Base-by-base conservation (phyloP, 1,140 invertebrate species). In the Euura saliciscinereae region DNA sequence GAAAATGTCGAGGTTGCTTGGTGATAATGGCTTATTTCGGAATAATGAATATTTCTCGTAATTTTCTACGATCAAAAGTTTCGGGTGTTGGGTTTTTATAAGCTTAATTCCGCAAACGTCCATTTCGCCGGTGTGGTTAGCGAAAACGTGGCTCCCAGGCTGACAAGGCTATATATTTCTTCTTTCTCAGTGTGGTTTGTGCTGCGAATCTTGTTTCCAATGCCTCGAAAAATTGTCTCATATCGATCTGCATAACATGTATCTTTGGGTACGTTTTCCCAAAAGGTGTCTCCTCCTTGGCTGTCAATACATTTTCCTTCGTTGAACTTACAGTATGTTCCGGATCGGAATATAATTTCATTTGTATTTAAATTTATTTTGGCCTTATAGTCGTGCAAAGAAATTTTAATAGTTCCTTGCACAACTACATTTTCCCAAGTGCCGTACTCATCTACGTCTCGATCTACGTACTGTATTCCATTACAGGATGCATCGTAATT, bases 211-310 rank as follows among this genome's bases (percentile, higher is more conserved):
- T n/a, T n/a, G n/a, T n/a, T n/a, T n/a, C n/a, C n/a, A n/a, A n/a
- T n/a, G 74, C 44, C 70, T n/a, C 73, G 66, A 42, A 74, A 78
- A 0, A 76, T 6, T 2, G 73, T 44, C 5, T 45, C 67, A 43
- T 76, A 76, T 45, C 73, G 68, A n/a, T 74, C 4, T 7, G 71
- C 70, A 3, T 71, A 43, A 51, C 75, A 73, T 0, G 10, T 44
- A 43, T 73, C 69, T 4, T 64, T 51, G 2, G 73, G 77, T 10
- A 78, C 0, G 10, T 69, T 28, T 5, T 70, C 45, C 77, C 75
- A 78, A 67, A 70, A 76, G 0, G 77, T 70, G n/a, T 72, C 43
- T 44, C 77, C 75, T 3, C 71, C 70, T 44, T 73, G 70, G 0
- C 11, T 4, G 13, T 75, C 75, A 3, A 73, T n/a, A 5, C 77